Percentiles rank a stretch among this genome's conserved stretches.
Conservation (phyloP, 2,113 vertebrate genomes). For the Balaenoptera acutorostrata region DNA sequence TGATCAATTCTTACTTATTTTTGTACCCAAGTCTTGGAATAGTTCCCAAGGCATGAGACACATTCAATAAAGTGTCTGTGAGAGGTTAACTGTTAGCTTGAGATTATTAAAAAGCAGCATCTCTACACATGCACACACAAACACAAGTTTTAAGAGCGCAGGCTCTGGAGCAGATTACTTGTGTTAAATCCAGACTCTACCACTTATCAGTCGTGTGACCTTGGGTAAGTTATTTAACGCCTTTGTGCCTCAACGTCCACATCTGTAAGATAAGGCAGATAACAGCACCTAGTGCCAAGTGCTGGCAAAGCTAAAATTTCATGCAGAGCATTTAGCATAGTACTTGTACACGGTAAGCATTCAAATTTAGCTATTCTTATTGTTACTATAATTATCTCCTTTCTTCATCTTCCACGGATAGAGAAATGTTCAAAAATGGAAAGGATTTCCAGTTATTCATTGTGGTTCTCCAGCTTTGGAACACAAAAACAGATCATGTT, state of each 20-base stretch:
- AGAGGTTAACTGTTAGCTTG: background rate
- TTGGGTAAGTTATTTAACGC: background rate
- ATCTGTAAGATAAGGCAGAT: background rate
- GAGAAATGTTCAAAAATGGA: constrained; percentile 48
- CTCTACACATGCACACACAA: background rate
- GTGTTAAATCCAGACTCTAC: background rate
- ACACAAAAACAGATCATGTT: constrained; percentile 1
- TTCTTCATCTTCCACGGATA: background rate
- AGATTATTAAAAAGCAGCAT: background rate
- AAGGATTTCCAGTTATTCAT: constrained; percentile 38
- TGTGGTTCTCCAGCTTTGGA: background rate
- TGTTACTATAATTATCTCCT: background rate
- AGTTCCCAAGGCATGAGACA: background rate
- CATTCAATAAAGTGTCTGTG: background rate
- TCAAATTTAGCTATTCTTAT: background rate
- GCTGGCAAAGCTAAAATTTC: background rate
- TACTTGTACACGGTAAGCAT: background rate
- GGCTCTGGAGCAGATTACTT: background rate
- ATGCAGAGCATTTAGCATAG: background rate
- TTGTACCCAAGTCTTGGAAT: background rate
- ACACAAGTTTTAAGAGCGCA: background rate
- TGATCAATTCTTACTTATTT: constrained; percentile 3
- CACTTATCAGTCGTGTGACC: background rate
- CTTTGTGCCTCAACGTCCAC: background rate
- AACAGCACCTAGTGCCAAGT: background rate